phyloP scores from a whole-genome alignment of 2,888 invertebrate species.

The Leptinotarsa haldemani region DNA sequence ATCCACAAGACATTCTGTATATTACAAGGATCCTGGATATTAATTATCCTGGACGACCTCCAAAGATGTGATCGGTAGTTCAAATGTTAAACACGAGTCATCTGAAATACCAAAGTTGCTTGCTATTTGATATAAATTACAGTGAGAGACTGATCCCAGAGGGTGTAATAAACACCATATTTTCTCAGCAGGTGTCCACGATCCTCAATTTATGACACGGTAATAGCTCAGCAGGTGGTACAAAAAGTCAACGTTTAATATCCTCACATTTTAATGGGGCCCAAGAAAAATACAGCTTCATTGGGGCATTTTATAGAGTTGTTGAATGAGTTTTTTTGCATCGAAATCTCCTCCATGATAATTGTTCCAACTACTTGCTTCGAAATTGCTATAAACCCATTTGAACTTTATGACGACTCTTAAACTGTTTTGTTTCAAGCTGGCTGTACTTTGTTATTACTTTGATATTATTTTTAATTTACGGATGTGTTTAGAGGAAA shows the following conservation, averaged over 20 bases:
- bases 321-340: background rate
- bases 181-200: conserved; percentile 2
- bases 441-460: too few relatives aligned
- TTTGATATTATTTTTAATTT: too few relatives aligned
- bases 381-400: background rate
- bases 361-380: conserved; percentile 8
- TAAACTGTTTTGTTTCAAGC: too few relatives aligned
- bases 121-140: conserved; percentile 23
- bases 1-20: background rate
- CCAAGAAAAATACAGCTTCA: background rate
- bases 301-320: conserved; percentile 3
- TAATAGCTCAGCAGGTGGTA: conserved; percentile 5
- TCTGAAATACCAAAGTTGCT: background rate
- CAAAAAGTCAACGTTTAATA: background rate
- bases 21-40: background rate
- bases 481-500: too few relatives aligned
- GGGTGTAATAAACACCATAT: conserved; percentile 34
- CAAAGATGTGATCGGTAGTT: conserved; percentile 2
- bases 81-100: conserved; percentile 16
- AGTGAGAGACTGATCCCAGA: conserved; percentile 8
- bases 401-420: background rate
- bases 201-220: background rate
- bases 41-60: background rate
- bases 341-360: background rate
- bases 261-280: background rate